phyloP scores from a whole-genome alignment of 2,888 invertebrate genomes.

The Conomelus anceps region DNA sequence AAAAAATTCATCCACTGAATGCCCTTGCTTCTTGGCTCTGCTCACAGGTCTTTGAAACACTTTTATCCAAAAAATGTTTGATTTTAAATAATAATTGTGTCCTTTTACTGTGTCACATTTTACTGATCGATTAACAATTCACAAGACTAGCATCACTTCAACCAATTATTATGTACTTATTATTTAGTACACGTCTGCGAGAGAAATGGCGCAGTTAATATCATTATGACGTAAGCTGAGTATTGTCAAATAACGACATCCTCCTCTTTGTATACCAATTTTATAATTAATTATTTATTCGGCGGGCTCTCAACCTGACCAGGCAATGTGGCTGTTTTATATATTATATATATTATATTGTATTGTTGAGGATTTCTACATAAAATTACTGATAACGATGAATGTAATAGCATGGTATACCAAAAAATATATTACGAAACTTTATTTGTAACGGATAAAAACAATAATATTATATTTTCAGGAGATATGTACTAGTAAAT shows the following conservation, averaged over 20 bases:
- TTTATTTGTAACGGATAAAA: background rate
- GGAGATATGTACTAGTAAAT: background rate
- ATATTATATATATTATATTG: background rate
- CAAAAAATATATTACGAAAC: conserved; percentile 1
- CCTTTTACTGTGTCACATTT: background rate
- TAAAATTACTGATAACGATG: background rate
- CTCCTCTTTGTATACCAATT: background rate
- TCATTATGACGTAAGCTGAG: background rate
- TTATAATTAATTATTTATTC: background rate
- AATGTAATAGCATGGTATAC: conserved; percentile 2
- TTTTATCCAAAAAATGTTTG: background rate
- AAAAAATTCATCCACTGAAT: conserved; percentile 1
- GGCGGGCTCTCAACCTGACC: background rate
- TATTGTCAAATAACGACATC: background rate
- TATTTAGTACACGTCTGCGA: background rate
- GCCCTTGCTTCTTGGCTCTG: conserved; percentile 11
- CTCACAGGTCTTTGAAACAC: background rate
- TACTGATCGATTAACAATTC: background rate
- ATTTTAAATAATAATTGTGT: background rate
- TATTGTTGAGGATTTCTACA: background rate
- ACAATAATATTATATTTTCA: conserved; percentile 10
- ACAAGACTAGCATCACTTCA: background rate
- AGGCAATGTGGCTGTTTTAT: background rate
- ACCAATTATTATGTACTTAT: background rate
- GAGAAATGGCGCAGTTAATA: background rate